Base-by-base conservation (phyloP, 2,113 vertebrate genomes). In the Charadrius vociferus region DNA sequence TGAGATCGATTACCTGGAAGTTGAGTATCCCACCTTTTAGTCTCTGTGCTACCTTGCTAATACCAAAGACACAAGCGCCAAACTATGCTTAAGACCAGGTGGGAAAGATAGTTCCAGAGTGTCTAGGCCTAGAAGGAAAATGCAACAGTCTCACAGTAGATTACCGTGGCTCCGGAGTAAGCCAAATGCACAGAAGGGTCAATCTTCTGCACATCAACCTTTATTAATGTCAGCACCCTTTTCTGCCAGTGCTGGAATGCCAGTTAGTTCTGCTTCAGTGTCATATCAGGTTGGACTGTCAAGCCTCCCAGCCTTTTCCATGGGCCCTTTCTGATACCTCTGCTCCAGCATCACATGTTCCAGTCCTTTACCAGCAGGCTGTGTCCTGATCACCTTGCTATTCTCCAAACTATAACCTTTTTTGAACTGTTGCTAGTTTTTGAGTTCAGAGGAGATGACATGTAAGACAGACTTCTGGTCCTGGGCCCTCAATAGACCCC, bases 281-380 rank as follows among this genome's bases (percentile, higher is more conserved):
- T 34, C 37, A 30, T 13, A 45, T 53, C 43, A 75, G n/a, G 43
- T 50, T 82, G 43, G 50, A 52, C 53, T 32, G 14, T 26, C 19
- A 55, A 85, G 67, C n/a, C 29, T 52, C 34, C 14, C 11, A 68
- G 58, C 17, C 29, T 82, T 39, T 81, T 43, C 43, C 26, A 41
- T 0, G 1, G 49, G 43, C 41, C 22, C 27, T 27, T 91, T 79
- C 73, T 81, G 34, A 14, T 66, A 49, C 24, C 21, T 65, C 24
- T 4, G 2, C 37, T 79, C 12, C 19, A 86, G 21, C 0, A 0
- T 16, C 18, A 9, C 23, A 50, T 72, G 12, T 59, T 20, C 34
- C 14, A 19, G 53, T 37, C 45, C 49, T 80, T 68, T 43, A 77
- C 26, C 58, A 80, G 43, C 34, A 86, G 65, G 20, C 43, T 62